Base-by-base conservation (phyloP, 2,888 invertebrate species). In the Xestia xanthographa region DNA sequence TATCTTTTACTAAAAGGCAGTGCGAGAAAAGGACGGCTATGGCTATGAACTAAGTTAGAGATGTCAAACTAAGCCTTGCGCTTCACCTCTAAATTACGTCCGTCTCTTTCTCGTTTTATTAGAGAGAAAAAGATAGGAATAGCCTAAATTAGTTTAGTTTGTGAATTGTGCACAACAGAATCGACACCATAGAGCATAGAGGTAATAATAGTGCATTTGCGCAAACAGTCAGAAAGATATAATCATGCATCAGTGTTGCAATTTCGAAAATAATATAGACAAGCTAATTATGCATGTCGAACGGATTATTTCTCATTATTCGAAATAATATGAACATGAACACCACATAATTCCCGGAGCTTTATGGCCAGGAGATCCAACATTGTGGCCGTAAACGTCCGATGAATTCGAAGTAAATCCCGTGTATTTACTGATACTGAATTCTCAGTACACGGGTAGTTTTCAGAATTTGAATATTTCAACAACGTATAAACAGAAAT, bases 391-490 rank as follows among this genome's bases (percentile, higher is more conserved):
- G 17, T n/a, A 45, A 72, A 66, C 63, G 41, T 14, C 20, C n/a
- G 17, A 56, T 65, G 8, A n/a, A 43, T 72, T 80, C 38, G 14
- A n/a, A 34, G 43, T 58, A 34, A 77, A 66, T 71, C 26, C 34
- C 9, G 45, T 53, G 17, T 38, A 50, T 58, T 48, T 53, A 62
- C n/a, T 14, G 50, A 11, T 41, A 29, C 62, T 38, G 58, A 45
- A 72, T 72, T 66, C 14, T 53, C 29, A 45, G 29, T 45, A 70
- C 50, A 56, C 79, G 26, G 29, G 50, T 72, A 72, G 53, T 62
- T 80, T 53, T 66, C 60, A 38, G 81, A 73, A 53, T 66, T 72
- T 45, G 60, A 80, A 66, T 80, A 45, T 73, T 62, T 66, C 14
- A 66, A n/a, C 38, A 48, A 14, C 29, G 53, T 80, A 60, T 80